Evolutionary conservation across 1,140 invertebrate genomes (phyloP), one percentile per base, ranked within the genome.

Genomic region (Elymnias hypermnestra): DNA sequence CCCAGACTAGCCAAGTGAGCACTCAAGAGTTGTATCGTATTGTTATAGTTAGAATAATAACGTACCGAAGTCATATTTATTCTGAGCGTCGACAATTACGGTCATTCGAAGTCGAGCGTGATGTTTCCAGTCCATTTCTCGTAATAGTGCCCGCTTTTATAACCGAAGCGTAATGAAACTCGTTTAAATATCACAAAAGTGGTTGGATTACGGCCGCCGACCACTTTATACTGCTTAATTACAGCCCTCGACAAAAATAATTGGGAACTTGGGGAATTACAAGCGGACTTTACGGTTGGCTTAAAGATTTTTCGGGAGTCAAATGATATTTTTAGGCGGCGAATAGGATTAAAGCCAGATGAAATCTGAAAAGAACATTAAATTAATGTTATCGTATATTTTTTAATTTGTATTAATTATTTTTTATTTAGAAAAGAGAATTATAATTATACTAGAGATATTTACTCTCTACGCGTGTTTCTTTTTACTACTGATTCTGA

Each of bases 121-220:
- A 75, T 76, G 69, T 83, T 84, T 83, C 74, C 76, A 83, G 72
- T 81, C 74, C 74, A 84, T 82, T 81, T 81, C 69, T 77, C 76
- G 70, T 79, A 83, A 82, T 82, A 75, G 67, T 71, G 54, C 59
- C n/a, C 53, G 72, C 73, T 84, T 84, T 83, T 84, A 83, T 76
- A 84, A 75, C 72, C 77, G 67, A 84, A 81, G 66, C 76, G 74
- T 79, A 84, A 84, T 84, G 72, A 79, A 84, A 84, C 76, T 75
- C 74, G 76, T 83, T 84, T 83, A 79, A 84, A 84, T 84, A 84
- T 81, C 71, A 82, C 77, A 75, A 81, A 83, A 83, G 76, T 81
- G 77, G 74, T 83, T 61, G 72, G 78, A 83, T 84, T 81, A 79
- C 76, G 64, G 63, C 70, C 44, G 53, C 68, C 72, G 63, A 72